Percentiles rank a stretch among this genome's conserved stretches.
These are phyloP conservation scores for Prenolepis imparis DNA, from an alignment of 2,888 invertebrate genomes.

Conservation along the genomic window DNA sequence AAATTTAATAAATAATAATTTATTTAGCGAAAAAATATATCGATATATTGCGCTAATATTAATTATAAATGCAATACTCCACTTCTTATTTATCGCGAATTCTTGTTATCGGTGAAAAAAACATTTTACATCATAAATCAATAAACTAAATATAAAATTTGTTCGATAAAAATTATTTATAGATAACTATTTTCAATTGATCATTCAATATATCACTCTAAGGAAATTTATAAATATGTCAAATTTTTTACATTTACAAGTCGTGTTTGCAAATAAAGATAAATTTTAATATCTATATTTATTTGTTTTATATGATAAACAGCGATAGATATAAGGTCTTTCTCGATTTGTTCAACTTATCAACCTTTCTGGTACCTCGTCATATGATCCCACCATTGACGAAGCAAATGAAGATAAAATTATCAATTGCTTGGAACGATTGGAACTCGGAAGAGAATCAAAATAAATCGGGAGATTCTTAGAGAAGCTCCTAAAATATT, in stretches of 20 bases:
- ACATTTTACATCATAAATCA: constrained; percentile 10
- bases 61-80: neutral
- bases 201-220: neutral
- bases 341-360: constrained; percentile 98
- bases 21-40: neutral
- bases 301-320: constrained; percentile 62
- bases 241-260: neutral
- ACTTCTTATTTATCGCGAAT: neutral
- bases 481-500: constrained; percentile 46
- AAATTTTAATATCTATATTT: neutral
- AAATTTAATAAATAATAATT: neutral
- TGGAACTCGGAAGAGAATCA: constrained; percentile 86
- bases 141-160: neutral
- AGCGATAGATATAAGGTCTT: constrained; percentile 99
- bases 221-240: neutral
- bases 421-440: constrained; percentile 89
- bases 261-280: neutral
- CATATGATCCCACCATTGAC: constrained; percentile 96
- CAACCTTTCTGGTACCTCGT: constrained; percentile 98
- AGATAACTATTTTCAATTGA: neutral
- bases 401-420: constrained; percentile 92
- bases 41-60: neutral
- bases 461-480: constrained; percentile 77
- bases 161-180: neutral
- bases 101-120: constrained; percentile 8